Percentiles rank a stretch among this genome's conserved stretches.
phyloP scores from a whole-genome alignment of 1,140 invertebrate genomes.

The Heliconius himera region DNA sequence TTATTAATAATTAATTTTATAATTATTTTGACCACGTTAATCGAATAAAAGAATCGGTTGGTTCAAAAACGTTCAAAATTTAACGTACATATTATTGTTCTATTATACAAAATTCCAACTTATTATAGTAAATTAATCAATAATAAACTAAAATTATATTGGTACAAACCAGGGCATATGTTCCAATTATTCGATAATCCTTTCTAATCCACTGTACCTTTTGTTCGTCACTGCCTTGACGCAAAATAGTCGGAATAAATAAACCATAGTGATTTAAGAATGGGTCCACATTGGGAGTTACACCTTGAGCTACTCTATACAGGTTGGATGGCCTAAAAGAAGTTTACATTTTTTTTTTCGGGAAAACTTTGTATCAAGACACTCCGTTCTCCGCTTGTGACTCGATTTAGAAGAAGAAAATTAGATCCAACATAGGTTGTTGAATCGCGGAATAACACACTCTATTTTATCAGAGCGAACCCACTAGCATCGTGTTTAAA shows the following conservation, averaged over 20 bases:
- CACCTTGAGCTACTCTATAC: neutral
- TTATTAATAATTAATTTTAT: neutral
- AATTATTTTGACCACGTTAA: neutral
- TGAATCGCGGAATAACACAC: too few species aligned
- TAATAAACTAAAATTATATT: conserved; percentile 3
- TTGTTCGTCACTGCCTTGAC: conserved; percentile 91
- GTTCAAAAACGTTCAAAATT: neutral
- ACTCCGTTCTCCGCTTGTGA: too few species aligned
- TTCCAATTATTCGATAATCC: conserved; percentile 92
- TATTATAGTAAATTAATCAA: too few species aligned
- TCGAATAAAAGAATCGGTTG: neutral
- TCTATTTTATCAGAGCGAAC: too few species aligned
- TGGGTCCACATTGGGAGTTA: conserved; percentile 15
- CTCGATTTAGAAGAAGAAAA: too few species aligned
- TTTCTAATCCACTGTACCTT: conserved; percentile 90
- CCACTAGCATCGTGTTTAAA: too few species aligned
- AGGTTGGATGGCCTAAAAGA: too few species aligned
- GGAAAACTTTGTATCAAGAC: too few species aligned
- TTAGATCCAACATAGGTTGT: too few species aligned
- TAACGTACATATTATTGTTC: too few species aligned
- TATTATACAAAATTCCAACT: too few species aligned
- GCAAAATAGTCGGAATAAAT: conserved; percentile 93
- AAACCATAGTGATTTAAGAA: conserved; percentile 88
- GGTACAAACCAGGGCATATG: conserved; percentile 91
- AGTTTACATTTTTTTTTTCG: too few species aligned